These are phyloP conservation scores for Dendroctonus valens DNA, from an alignment of 1,140 invertebrate species.

Conservation along the genomic window DNA sequence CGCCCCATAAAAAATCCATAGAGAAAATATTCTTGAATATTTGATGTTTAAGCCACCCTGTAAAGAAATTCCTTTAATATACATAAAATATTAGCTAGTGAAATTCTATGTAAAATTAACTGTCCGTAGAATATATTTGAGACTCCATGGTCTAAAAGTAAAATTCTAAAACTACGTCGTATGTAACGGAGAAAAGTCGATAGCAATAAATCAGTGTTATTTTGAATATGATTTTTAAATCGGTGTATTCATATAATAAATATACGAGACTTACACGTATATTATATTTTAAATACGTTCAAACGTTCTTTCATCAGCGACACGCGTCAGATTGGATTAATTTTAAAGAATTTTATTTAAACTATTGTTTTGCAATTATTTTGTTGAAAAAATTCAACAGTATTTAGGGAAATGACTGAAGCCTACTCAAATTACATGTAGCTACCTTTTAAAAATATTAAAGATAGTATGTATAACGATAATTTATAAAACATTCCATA, in stretches of 20 bases:
- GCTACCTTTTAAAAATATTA: too few relatives aligned
- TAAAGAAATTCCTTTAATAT: background rate
- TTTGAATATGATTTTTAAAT: constrained; percentile 8
- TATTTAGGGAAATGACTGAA: too few relatives aligned
- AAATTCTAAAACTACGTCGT: constrained; percentile 39
- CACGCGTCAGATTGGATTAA: background rate
- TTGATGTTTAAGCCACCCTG: background rate
- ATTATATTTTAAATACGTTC: background rate
- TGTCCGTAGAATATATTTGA: constrained; percentile 43
- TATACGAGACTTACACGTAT: background rate
- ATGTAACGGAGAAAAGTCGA: constrained; percentile 38
- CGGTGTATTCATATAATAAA: background rate
- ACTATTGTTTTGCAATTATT: constrained; percentile 6
- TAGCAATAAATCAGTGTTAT: constrained; percentile 44
- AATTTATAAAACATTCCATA: too few relatives aligned
- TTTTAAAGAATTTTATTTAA: background rate
- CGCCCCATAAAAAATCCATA: background rate
- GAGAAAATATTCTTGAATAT: background rate
- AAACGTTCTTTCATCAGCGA: background rate
- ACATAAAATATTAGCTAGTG: constrained; percentile 26
- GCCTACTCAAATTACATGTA: too few relatives aligned
- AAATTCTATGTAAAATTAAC: constrained; percentile 41
- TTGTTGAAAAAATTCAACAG: background rate
- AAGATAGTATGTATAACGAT: too few relatives aligned
- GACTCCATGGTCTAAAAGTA: constrained; percentile 41